Evolutionary conservation across 2,888 invertebrate species (phyloP), one percentile per base, ranked within the genome.

Genomic region (Podabrus alpinus): DNA sequence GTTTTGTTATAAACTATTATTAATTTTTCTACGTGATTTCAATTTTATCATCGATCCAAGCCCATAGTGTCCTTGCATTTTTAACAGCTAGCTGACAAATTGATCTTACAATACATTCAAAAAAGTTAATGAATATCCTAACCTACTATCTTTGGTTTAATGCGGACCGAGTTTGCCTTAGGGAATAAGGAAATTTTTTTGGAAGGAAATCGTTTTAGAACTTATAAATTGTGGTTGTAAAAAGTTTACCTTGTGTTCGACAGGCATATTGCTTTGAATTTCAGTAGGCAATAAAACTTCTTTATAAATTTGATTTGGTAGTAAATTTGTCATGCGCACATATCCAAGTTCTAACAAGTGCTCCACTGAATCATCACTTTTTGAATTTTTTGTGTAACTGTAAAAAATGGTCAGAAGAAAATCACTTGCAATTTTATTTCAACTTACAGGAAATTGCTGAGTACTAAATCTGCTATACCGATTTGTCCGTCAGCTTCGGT

Each of bases 401-500:
- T 72, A 84, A 84, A 13, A 29, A 70, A 61, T 66, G 61, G 29
- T 45, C 4, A 21, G 70, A 69, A 72, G 21, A 72, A 16, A 59
- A 67, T 68, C 59, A 71, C 66, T 69, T 16, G 15, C 62, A 62
- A 66, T 76, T 24, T 45, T 25, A 16, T 29, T 17, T 68, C 64
- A 66, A 86, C 90, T 89, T 85, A 97, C 90, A 99, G 89, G 88
- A 99, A 99, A 86, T 98, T 98, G 73, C 97, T 95, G 3, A 99
- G 91, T 73, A 97, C 94, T 74, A 99, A 90, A 88, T 99, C 98
- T 0, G 99, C 97, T 79, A 99, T 97, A 75, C 98, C 98, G 71
- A 99, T 93, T 88, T 98, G 99, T 0, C 99, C 99, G 88, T 99
- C 99, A 0, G 95, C 94, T 86, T 99, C 98, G 0, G 99, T 99